Base-by-base conservation (phyloP, 1,140 invertebrate species). In the Hycleus phaleratus region DNA sequence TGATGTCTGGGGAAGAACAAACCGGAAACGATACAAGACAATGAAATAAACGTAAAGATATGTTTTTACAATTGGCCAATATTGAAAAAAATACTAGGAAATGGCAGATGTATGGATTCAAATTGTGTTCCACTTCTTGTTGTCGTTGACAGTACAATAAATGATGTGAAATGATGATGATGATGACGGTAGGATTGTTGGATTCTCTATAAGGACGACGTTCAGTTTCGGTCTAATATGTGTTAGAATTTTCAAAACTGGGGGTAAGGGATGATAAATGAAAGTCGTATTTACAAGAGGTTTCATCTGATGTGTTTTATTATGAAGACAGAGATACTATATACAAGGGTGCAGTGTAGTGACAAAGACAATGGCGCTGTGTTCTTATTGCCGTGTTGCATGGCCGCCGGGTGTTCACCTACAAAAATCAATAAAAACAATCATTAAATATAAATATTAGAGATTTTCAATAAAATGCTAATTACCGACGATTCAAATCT, bases 341-440 rank as follows among this genome's bases (percentile, higher is more conserved):
- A 71, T 67, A 72, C 69, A 68, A 70, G 64, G 62, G 67, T 66
- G 66, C 66, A 69, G 57, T 68, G 70, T 42, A 72, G 60, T 52
- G 70, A 71, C 40, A 68, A 62, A 61, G 66, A 62, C 51, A 68
- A 55, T 32, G 69, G 66, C 39, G 71, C 71, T 38, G 69, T 72
- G 56, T 72, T 73, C 60, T 68, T 70, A 61, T 71, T 73, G 56
- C 87, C 87, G 65, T 90, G 87, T 73, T 91, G 87, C 87, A 91
- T 91, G 6, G 88, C 88, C 40, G 88, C 88, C 58, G 88, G 88
- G 72, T 88, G 87, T 70, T 91, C 88, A 61, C 87, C 88, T 89
- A 32, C 1, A 32, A 4, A 32, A 4, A 32, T 5, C 4, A 32
- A 32, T 7, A 32, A 32, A 4, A 32, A 32, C 32, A 32, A 4